Conservation (phyloP, 2,797 vertebrate species). For the Euphonia xanthogaster region DNA sequence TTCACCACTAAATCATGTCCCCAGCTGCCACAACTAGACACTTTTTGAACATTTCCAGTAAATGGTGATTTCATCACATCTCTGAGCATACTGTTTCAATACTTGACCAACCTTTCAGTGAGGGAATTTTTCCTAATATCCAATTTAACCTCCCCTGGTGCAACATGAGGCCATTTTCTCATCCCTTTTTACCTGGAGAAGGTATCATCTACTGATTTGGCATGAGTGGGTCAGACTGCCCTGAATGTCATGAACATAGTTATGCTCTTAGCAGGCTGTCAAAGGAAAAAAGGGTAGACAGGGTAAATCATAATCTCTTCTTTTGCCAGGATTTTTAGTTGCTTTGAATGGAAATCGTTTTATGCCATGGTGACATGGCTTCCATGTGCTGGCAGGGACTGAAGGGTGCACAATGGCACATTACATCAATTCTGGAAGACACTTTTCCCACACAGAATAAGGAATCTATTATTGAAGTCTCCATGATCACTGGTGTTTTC, state of each 20-base stretch:
- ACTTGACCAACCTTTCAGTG: not conserved
- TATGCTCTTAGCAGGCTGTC: not conserved
- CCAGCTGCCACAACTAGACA: not conserved
- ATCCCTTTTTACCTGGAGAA: not conserved
- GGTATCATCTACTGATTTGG: not conserved
- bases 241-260: not conserved
- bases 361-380: not conserved
- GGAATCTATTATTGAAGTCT: not conserved
- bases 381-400: not conserved
- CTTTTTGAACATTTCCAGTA: not conserved
- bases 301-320: not conserved
- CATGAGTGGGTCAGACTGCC: not conserved
- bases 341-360: not conserved
- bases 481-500: not conserved
- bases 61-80: not conserved
- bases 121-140: not conserved
- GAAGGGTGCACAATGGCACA: not conserved
- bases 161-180: not conserved
- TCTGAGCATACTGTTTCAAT: not conserved
- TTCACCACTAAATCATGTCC: not conserved
- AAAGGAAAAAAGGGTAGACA: not conserved
- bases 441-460: not conserved
- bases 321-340: not conserved
- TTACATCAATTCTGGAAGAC: not conserved
- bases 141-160: not conserved